Base-by-base conservation (phyloP, 1,140 invertebrate genomes). In the Halictus rubicundus region DNA sequence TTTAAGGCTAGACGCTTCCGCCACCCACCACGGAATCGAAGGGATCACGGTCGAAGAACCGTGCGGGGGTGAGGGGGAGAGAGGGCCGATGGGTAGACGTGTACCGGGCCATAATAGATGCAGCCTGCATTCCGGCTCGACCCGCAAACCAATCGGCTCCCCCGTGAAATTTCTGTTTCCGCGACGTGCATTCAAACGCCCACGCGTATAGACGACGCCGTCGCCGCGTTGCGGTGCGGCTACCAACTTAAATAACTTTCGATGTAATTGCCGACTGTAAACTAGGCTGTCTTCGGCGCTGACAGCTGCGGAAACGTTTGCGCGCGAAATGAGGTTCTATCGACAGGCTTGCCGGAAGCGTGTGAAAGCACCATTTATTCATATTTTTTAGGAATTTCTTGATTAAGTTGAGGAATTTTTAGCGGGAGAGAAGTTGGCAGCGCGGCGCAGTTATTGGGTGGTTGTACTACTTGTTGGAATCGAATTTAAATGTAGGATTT, bases 51-150 rank as follows among this genome's bases (percentile, higher is more conserved):
- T 14, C 42, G 42, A 46, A 46, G 21, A 9, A 2, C 1, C 16
- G 27, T 19, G 32, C 14, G 16, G 27, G 1, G 19, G 16, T 16
- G 21, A 7, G 27, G 60, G 60, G 27, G 46, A 60, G 60, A 19
- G 25, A 4, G 21, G 32, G 37, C 61, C 27, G 68, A 60, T 12
- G 2, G 63, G 54, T 52, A 69, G 71, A 84, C 82, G 72, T 69
- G 72, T 72, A 72, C 68, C 46, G 25, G 32, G 61, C 69, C 42
- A 81, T 85, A 85, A 84, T 85, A 79, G 78, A 85, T 85, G 82
- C 83, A 81, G 72, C 82, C 71, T 80, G 83, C 82, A 84, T 76
- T 79, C 82, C 74, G 68, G 46, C 60, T 65, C 32, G 23, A 59
- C 72, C 68, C 42, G 78, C 83, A 68, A 84, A 73, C 61, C 78